Evolutionary conservation across 2,888 invertebrate genomes (phyloP), one percentile per base, ranked within the genome.

Genomic region (Chromoteleia sp.): DNA sequence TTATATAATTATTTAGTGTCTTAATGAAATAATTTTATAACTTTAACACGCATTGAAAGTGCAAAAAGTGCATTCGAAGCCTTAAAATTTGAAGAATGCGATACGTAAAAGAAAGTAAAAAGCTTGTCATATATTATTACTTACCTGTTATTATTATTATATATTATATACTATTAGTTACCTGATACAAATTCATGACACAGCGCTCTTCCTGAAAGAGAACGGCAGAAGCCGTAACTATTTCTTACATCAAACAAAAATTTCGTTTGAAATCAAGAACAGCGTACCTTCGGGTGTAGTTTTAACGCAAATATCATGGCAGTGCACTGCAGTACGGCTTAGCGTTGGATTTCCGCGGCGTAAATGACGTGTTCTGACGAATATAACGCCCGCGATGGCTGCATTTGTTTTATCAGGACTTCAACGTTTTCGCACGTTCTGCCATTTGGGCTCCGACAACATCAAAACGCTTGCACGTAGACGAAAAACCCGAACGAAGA

Each of bases 341-440:
- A 41, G 15, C 50, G 50, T 61, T 54, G 61, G 45, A 33, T 73
- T 63, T 45, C 12, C 48, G 48, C 33, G 52, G 63, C 63, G 33
- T 33, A 63, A 73, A 73, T 54, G 54, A 73, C 45, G 73, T 63
- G 63, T 52, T 54, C 45, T 63, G 63, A 73, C 63, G 54, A 73
- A 73, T 36, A 45, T 63, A 61, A 73, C 63, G 59, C 1, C 5
- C 43, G 25, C 30, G 25, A 8, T 33, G 25, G 50, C 43, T 39
- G 21, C 45, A 50, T 50, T 59, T 63, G 61, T 68, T 68, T 68
- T 33, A 45, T 56, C 68, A 45, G 52, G 14, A 5, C 3, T 30
- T 33, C 33, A 43, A 33, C 12, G 48, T 19, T 70, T 58, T 45
- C 70, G 36, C 30, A 14, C 36, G 21, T 4, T 19, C 45, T 56